These are phyloP conservation scores for Mythimna lalbum DNA, from an alignment of 2,888 invertebrate species.

Conservation along the genomic window DNA sequence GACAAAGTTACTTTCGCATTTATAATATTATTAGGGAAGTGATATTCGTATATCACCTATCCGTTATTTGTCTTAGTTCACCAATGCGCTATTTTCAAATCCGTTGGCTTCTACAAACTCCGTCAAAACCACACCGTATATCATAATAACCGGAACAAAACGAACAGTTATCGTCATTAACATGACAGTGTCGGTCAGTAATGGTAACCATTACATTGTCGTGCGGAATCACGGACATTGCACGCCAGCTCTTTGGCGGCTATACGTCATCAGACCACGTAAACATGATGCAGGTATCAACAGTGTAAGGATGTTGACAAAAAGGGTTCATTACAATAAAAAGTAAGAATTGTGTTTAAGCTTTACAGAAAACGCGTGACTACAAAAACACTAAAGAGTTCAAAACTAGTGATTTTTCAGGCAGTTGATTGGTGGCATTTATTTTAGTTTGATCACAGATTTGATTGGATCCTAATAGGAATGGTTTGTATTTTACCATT, in stretches of 20 bases:
- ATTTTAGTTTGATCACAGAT: too few species aligned
- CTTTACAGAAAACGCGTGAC: neutral
- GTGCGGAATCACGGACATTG: constrained; percentile 43
- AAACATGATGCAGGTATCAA: constrained; percentile 4
- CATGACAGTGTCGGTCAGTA: constrained; percentile 21
- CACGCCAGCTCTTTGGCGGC: constrained; percentile 30
- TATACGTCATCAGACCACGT: constrained; percentile 11
- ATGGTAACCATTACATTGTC: constrained; percentile 29
- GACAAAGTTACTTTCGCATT: too few species aligned
- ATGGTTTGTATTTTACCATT: too few species aligned
- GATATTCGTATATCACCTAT: neutral
- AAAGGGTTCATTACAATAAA: constrained; percentile 6
- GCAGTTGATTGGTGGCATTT: too few species aligned
- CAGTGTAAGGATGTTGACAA: neutral
- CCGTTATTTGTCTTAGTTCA: neutral
- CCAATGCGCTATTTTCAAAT: neutral
- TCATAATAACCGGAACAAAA: constrained; percentile 23
- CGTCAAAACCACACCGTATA: constrained; percentile 1
- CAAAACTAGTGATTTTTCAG: too few species aligned
- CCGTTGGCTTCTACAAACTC: neutral
- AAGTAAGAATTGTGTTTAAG: neutral
- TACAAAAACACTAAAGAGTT: too few species aligned
- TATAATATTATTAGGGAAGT: too few species aligned
- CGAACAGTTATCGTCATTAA: constrained; percentile 30
- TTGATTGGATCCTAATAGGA: too few species aligned